Base-by-base conservation (phyloP, 1,140 invertebrate species). In the Tetramorium simillimum region DNA sequence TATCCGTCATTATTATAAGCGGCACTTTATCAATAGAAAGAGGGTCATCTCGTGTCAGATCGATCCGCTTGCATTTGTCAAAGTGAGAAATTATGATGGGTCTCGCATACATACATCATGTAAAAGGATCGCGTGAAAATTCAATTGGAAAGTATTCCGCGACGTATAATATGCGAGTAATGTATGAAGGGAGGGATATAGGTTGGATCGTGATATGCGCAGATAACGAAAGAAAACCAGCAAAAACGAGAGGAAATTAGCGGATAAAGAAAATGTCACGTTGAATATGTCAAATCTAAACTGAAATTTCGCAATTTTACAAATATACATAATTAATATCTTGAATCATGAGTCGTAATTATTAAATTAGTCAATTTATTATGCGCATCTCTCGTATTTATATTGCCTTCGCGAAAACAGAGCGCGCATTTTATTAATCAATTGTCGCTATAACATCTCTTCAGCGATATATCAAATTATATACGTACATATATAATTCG, bases 1-100 rank as follows among this genome's bases (percentile, higher is more conserved):
- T 43, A 78, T 89, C 58, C 85, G 80, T 88, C 81, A 89, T 89
- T 88, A 78, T 60, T 85, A 77, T 62, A 88, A 89, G 81, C 87
- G 75, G 18, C 40, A 69, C 85, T 88, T 89, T 89, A 80, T 89
- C 87, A 75, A 70, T 67, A 69, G 43, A 51, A 73, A 63, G 72
- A 85, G 88, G 80, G 65, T 89, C 81, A 85, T 49, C 51, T 60
- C 67, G 75, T 73, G 82, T 88, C 82, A 81, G 51, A 89, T 89
- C 88, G 81, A 88, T 89, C 69, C 63, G 69, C 88, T 72, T 80
- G 46, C 56, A 69, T 86, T 56, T 75, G 46, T 75, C 53, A 78
- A 88, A 86, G 75, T 86, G 87, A 89, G 88, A 75, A 89, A 89
- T 89, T 86, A 89, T 77, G 82, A 88, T 75, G 82, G 88, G 58